Evolutionary conservation across 2,797 vertebrate species (phyloP).

Genomic region (Hirundo rustica): DNA sequence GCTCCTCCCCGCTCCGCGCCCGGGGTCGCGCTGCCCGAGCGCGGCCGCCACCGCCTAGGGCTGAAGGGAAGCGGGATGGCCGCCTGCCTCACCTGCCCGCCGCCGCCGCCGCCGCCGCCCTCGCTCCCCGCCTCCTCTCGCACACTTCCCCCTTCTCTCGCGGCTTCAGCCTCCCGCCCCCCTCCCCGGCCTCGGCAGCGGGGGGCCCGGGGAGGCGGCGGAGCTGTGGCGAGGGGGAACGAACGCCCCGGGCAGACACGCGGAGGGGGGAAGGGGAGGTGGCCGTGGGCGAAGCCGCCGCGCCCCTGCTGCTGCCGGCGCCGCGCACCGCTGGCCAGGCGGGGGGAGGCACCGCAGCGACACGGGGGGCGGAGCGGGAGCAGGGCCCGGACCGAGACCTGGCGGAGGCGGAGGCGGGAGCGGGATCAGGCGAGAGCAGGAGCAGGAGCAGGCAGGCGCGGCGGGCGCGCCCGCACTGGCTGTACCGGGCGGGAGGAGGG

Average conservation of each 20-base stretch:
- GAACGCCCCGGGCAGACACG: background rate
- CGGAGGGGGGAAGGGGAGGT: background rate
- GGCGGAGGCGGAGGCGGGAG: background rate
- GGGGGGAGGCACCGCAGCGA: background rate
- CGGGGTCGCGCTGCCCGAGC: background rate
- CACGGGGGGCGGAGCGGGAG: background rate
- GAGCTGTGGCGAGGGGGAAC: background rate
- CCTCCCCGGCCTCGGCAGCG: background rate
- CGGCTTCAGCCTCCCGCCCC: background rate
- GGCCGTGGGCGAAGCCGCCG: background rate
- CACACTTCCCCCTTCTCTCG: background rate
- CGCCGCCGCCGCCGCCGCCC: constrained; percentile 21
- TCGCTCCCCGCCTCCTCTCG: constrained; percentile 24
- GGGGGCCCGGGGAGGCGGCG: background rate
- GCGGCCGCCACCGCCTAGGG: background rate
- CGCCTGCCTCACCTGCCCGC: constrained; percentile 4
- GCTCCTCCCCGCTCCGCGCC: background rate
- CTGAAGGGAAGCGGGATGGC: background rate
- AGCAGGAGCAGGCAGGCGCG: background rate
- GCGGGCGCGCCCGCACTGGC: background rate
- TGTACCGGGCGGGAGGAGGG: background rate
- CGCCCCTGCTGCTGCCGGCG: background rate
- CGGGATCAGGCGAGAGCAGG: background rate
- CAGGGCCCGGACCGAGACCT: background rate
- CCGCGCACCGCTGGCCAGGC: background rate